Percentiles rank a stretch among this genome's conserved stretches.
Conservation (phyloP, 2,888 invertebrate genomes). For the Litoditis marina region DNA sequence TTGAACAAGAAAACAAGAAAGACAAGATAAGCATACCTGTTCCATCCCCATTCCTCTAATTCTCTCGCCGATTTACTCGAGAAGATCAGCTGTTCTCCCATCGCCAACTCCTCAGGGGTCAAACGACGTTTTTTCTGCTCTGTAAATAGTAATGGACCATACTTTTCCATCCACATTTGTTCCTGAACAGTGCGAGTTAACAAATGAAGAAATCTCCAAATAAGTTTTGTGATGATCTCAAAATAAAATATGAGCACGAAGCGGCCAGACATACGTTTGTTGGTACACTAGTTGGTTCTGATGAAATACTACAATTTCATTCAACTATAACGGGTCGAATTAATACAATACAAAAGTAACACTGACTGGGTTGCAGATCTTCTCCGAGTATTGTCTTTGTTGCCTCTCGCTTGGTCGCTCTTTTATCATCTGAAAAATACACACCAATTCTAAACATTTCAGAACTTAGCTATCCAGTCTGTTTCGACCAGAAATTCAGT, state of each 20-base stretch:
- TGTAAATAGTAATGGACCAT: constrained; percentile 6
- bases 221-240: too few relatives aligned
- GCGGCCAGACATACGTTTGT: too few relatives aligned
- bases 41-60: constrained; percentile 61
- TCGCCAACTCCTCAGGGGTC: constrained; percentile 81
- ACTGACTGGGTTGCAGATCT: constrained; percentile 24
- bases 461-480: neutral
- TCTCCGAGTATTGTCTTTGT: constrained; percentile 39
- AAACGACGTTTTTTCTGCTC: constrained; percentile 67
- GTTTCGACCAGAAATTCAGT: neutral
- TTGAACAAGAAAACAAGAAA: neutral
- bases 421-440: constrained; percentile 18
- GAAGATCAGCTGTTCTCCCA: constrained; percentile 84
- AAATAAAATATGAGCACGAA: neutral
- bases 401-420: constrained; percentile 35
- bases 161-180: too few relatives aligned
- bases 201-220: neutral
- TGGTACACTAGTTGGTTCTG: too few relatives aligned
- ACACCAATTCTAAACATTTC: neutral
- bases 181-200: neutral
- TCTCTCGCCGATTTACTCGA: constrained; percentile 87
- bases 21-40: constrained; percentile 33
- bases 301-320: too few relatives aligned
- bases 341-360: neutral
- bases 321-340: too few relatives aligned